These are phyloP conservation scores for Drosophila demipolita DNA, from an alignment of 2,888 invertebrate genomes.

Conservation along the genomic window DNA sequence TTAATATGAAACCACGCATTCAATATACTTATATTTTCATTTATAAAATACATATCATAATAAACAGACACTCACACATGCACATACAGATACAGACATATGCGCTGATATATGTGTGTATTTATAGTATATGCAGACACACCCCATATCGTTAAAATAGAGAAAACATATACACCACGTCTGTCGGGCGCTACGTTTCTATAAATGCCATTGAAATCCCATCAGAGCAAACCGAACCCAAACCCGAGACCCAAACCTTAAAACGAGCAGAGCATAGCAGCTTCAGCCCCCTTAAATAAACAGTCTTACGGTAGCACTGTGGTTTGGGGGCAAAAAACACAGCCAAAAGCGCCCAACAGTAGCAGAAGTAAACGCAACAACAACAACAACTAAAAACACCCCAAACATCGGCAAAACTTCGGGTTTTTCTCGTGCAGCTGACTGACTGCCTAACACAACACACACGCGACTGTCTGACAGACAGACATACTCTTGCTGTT, in stretches of 20 bases:
- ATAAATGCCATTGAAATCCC: slow-evolving; percentile 47
- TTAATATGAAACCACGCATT: slow-evolving; percentile 35
- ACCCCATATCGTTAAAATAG: slow-evolving; percentile 49
- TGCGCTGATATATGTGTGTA: slow-evolving; percentile 1
- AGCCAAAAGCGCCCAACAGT: slow-evolving; percentile 42
- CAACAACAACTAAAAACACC: slow-evolving; percentile 47
- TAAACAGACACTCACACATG: slow-evolving; percentile 15
- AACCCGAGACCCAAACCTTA: slow-evolving; percentile 12
- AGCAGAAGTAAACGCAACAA: slow-evolving; percentile 6
- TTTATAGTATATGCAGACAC: slow-evolving; percentile 18
- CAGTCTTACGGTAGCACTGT: slow-evolving; percentile 38
- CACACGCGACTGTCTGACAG: slow-evolving; percentile 12
- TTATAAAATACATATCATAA: slow-evolving; percentile 36
- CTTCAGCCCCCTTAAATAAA: slow-evolving; percentile 21
- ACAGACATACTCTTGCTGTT: slow-evolving; percentile 31
- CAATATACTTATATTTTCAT: slow-evolving; percentile 22
- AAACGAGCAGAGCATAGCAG: neutral
- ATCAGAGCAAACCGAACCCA: slow-evolving; percentile 43
- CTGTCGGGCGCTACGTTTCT: slow-evolving; percentile 62
- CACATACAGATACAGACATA: slow-evolving; percentile 26
- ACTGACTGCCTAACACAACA: slow-evolving; percentile 14
- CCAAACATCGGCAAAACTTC: slow-evolving; percentile 69
- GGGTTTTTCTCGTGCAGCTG: slow-evolving; percentile 36
- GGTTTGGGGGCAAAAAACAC: slow-evolving; percentile 33
- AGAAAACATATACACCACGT: slow-evolving; percentile 37